Conservation (phyloP, 2,797 vertebrate genomes). For the Sciurus carolinensis region DNA sequence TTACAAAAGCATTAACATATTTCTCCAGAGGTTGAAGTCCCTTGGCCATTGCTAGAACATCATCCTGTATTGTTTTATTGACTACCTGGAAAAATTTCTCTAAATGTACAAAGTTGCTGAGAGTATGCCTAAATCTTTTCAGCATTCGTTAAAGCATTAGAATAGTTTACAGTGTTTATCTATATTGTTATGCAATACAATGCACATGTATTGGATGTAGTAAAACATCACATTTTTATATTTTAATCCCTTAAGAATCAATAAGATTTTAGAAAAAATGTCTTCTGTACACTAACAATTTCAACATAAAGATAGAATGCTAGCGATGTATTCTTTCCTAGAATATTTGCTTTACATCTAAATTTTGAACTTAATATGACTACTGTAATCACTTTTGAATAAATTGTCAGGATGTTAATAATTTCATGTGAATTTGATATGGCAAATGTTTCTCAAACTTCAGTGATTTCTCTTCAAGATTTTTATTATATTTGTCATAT, state of each 20-base stretch:
- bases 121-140: not conserved
- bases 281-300: not conserved
- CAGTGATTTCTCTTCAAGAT: conserved; percentile 28
- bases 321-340: not conserved
- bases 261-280: conserved; percentile 21
- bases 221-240: conserved; percentile 45
- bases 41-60: conserved; percentile 22
- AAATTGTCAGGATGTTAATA: conserved; percentile 31
- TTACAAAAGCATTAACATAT: not conserved
- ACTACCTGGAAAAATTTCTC: conserved; percentile 32
- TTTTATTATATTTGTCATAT: conserved; percentile 20
- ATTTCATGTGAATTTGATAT: conserved; percentile 41
- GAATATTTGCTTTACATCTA: conserved; percentile 17
- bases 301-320: conserved; percentile 11
- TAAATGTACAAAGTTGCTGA: conserved; percentile 29
- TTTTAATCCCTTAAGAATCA: conserved; percentile 37
- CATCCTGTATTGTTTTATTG: conserved; percentile 37
- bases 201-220: not conserved
- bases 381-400: conserved; percentile 10
- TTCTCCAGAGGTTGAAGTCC: fast-evolving
- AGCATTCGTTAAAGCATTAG: conserved; percentile 2
- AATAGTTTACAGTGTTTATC: not conserved
- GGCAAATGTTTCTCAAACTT: not conserved
- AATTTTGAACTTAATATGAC: conserved; percentile 33
- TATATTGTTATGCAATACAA: conserved; percentile 51